Evolutionary conservation across 2,797 vertebrate genomes (phyloP).

Genomic region (Pangasius djambal): DNA sequence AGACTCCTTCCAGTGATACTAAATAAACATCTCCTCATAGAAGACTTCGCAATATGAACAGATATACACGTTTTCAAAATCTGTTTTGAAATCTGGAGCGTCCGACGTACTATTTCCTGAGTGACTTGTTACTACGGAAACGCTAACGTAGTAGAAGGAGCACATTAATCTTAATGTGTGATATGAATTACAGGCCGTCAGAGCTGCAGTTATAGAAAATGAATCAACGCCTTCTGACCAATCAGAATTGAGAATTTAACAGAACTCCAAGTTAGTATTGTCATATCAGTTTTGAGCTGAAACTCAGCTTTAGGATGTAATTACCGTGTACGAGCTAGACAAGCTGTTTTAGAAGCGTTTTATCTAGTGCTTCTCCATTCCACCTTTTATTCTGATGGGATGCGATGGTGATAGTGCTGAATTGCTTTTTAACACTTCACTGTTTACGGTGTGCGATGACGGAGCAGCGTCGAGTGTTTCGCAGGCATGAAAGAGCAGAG

Average conservation of each 20-base stretch:
- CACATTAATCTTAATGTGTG: neutral
- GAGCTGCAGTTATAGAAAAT: neutral
- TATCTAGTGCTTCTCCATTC: neutral
- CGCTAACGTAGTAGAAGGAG: neutral
- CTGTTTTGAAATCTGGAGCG: neutral
- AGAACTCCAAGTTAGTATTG: neutral
- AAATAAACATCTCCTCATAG: neutral
- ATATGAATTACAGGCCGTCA: neutral
- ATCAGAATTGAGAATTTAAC: neutral
- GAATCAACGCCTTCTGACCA: neutral
- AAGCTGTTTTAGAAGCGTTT: neutral
- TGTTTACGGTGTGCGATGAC: neutral
- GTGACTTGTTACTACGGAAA: neutral
- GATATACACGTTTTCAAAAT: neutral
- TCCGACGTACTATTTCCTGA: neutral
- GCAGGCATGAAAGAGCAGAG: neutral
- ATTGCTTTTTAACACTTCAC: neutral
- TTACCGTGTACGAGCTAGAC: neutral
- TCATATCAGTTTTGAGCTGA: neutral
- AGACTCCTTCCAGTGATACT: neutral
- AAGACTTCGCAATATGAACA: neutral
- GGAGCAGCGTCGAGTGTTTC: neutral
- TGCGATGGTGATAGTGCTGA: neutral
- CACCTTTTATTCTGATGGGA: neutral
- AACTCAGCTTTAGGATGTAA: neutral